Evolutionary conservation across 1,140 invertebrate genomes (phyloP).

Genomic region (Argopecten irradians): DNA sequence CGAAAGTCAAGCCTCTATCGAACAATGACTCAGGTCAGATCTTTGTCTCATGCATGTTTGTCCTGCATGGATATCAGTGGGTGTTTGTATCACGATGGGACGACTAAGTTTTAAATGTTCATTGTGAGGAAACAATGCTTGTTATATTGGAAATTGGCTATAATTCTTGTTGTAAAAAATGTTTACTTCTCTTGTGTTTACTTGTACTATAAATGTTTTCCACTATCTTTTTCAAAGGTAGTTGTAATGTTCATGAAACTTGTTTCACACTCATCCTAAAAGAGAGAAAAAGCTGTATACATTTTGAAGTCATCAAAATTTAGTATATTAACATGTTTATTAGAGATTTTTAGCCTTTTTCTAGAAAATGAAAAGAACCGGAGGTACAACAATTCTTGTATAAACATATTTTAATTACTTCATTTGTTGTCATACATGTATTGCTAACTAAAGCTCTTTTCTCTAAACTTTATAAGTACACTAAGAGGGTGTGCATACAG

Average conservation of each 20-base stretch:
- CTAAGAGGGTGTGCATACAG: no score
- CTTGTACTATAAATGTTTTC: background rate
- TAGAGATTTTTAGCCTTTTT: no score
- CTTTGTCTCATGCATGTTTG: constrained; percentile 16
- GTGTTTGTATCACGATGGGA: background rate
- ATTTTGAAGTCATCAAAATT: no score
- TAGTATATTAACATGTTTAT: no score
- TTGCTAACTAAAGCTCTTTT: no score
- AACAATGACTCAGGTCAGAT: constrained; percentile 16
- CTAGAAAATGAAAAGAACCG: no score
- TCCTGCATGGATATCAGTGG: background rate
- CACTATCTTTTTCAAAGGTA: background rate
- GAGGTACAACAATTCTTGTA: no score
- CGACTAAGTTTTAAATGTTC: background rate
- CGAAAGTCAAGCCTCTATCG: background rate
- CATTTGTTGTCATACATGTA: no score
- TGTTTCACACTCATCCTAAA: background rate
- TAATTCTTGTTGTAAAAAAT: background rate
- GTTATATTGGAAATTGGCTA: background rate
- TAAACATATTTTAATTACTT: no score
- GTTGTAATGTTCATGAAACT: background rate
- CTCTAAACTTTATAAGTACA: no score
- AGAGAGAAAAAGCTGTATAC: background rate
- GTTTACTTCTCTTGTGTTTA: background rate
- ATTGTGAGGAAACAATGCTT: background rate